Base-by-base conservation (phyloP, 2,113 vertebrate genomes). In the Cygnus atratus region DNA sequence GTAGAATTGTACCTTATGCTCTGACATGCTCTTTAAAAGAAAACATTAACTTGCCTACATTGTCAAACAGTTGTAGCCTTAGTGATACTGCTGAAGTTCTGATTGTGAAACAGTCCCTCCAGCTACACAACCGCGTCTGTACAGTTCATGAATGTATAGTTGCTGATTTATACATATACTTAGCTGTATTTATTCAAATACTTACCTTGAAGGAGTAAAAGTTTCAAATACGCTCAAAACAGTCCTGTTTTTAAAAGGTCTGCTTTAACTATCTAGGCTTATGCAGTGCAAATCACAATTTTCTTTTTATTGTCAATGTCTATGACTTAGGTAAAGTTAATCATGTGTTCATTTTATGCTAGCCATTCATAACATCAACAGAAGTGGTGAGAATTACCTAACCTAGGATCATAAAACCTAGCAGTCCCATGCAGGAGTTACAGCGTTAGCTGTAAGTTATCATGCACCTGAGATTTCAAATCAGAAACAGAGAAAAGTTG, bases 251-350 rank as follows among this genome's bases (percentile, higher is more conserved):
- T 92, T 82, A 82, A 63, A 35, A 35, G 13, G 13, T 66, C 29
- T 94, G 82, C 25, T 96, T 84, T 84, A 95, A 70, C 54, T 89
- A 92, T 74, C 35, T 84, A 72, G 88, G 86, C n/a, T 65, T 63
- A 79, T 20, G 52, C 70, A 89, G 37, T 67, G 46, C 33, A 83
- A 86, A 88, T 77, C 81, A 67, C 8, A 7, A 58, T 93, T 97
- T 97, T 93, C 41, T 79, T 96, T 97, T 97, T 94, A 87, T 84
- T 93, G 48, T 95, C 85, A 86, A 92, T 95, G 88, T 91, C 87
- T 96, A 67, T 75, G 83, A 91, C 75, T 95, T 94, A 70, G 88
- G 80, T 95, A 93, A 96, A 96, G 70, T 95, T 96, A 97, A 97
- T 96, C 26, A 7, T 87, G 65, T 94, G 90, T 93, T 97, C 95